Percentiles rank a stretch among this genome's conserved stretches.
Evolutionary conservation across 2,888 invertebrate genomes (phyloP).

Genomic region (Ennomos quercinarius): DNA sequence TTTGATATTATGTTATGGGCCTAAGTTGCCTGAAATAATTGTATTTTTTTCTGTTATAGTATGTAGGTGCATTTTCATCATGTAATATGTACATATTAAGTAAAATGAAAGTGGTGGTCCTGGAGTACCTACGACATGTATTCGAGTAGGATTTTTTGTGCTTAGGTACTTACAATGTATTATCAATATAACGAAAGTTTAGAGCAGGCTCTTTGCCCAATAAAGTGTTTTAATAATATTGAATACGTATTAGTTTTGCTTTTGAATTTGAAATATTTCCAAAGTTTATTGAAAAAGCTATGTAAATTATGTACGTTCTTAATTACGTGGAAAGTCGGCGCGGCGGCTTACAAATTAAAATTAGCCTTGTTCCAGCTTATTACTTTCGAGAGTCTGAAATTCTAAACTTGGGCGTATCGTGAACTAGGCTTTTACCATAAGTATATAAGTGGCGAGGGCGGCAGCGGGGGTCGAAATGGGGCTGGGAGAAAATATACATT

Average conservation of each 20-base stretch:
- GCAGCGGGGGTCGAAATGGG: slow-evolving; percentile 43
- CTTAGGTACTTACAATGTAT: too few relatives aligned
- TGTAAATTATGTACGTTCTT: slow-evolving; percentile 15
- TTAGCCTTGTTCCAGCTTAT: slow-evolving; percentile 43
- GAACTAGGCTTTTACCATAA: slow-evolving; percentile 54
- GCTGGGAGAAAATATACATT: slow-evolving; percentile 59
- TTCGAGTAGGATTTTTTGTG: too few relatives aligned
- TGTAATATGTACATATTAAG: too few relatives aligned
- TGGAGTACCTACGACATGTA: too few relatives aligned
- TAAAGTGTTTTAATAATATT: slow-evolving; percentile 4
- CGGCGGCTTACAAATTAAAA: slow-evolving; percentile 34
- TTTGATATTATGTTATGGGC: too few relatives aligned
- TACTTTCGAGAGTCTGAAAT: slow-evolving; percentile 44
- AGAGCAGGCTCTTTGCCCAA: too few relatives aligned
- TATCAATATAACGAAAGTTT: too few relatives aligned
- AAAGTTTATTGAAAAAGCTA: slow-evolving; percentile 6
- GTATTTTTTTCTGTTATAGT: too few relatives aligned
- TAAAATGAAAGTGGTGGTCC: too few relatives aligned
- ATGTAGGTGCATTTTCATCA: too few relatives aligned
- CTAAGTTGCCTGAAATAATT: too few relatives aligned
- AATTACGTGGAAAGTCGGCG: slow-evolving; percentile 19
- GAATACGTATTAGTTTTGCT: background rate
- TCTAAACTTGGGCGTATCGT: slow-evolving; percentile 46
- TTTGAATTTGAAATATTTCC: slow-evolving; percentile 3
- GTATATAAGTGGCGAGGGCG: slow-evolving; percentile 43